Percentiles rank a stretch among this genome's conserved stretches.
Conservation (phyloP, 2,113 vertebrate genomes). For the Pachypanchax playfairii region DNA sequence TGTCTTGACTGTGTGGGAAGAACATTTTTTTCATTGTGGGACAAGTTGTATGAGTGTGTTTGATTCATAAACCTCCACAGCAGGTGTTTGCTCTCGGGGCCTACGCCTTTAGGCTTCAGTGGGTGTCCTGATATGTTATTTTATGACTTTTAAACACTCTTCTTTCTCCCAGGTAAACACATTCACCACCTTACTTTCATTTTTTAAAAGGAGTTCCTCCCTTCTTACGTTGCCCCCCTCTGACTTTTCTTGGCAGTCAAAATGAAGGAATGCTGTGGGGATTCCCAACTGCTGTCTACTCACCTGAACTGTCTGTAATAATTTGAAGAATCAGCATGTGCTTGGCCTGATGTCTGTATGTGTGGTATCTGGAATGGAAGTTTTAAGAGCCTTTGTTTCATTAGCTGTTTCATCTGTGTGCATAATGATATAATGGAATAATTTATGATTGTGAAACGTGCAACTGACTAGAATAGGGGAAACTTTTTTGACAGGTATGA, state of each 20-base stretch:
- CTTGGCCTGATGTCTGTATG: conserved; percentile 25
- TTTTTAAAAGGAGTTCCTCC: conserved; percentile 25
- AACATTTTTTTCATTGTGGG: too few species aligned
- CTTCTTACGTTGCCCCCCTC: conserved; percentile 5
- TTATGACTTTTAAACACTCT: conserved; percentile 8
- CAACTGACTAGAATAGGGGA: too few species aligned
- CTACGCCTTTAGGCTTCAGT: conserved; percentile 10
- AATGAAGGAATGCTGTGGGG: conserved; percentile 40
- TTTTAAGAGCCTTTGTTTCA: too few species aligned
- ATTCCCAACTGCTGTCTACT: conserved; percentile 47
- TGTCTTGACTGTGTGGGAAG: too few species aligned
- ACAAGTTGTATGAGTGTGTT: not conserved
- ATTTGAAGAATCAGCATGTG: conserved; percentile 31
- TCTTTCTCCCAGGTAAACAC: too few species aligned
- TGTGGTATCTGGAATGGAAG: not conserved
- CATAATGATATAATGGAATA: too few species aligned
- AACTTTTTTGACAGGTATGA: too few species aligned
- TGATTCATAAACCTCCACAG: conserved; percentile 25
- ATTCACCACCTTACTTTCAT: conserved; percentile 29
- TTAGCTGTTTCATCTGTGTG: too few species aligned
- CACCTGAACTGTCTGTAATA: conserved; percentile 51
- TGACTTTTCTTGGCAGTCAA: conserved; percentile 53
- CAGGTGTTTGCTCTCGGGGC: conserved; percentile 55
- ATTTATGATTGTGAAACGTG: too few species aligned
- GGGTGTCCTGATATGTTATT: conserved; percentile 22